Percentiles rank a stretch among this genome's conserved stretches.
phyloP scores from a whole-genome alignment of 64 coral and sea anemone species.

The Trachythela sp. region DNA sequence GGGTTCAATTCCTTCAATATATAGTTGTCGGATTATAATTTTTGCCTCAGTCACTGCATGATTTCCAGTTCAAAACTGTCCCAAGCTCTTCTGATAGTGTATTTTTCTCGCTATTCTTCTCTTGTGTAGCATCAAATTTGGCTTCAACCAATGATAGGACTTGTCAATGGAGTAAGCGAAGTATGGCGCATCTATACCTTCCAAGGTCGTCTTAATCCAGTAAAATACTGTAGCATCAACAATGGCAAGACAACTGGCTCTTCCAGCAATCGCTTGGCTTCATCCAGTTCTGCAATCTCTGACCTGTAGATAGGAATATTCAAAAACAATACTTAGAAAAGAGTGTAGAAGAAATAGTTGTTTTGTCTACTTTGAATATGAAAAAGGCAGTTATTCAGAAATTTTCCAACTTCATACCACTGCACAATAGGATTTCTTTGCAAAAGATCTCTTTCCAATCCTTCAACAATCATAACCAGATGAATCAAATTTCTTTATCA shows the following conservation, averaged over 20 bases:
- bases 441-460: slow-evolving; percentile 87
- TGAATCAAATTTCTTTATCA: slow-evolving; percentile 75
- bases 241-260: slow-evolving; percentile 89
- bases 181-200: slow-evolving; percentile 48
- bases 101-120: too few relatives aligned
- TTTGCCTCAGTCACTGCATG: too few relatives aligned
- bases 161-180: background rate
- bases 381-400: background rate
- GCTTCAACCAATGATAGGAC: too few relatives aligned
- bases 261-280: slow-evolving; percentile 91
- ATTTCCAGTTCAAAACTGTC: too few relatives aligned
- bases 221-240: slow-evolving; percentile 92
- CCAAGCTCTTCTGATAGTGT: too few relatives aligned
- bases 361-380: too few relatives aligned
- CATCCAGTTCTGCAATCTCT: slow-evolving; percentile 84
- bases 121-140: too few relatives aligned
- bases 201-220: slow-evolving; percentile 84
- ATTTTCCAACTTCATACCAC: slow-evolving; percentile 48
- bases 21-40: too few relatives aligned
- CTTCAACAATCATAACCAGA: slow-evolving; percentile 92
- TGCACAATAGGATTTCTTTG: slow-evolving; percentile 97
- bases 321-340: too few relatives aligned
- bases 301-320: slow-evolving; percentile 34
- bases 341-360: too few relatives aligned
- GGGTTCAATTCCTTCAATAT: too few relatives aligned